Evolutionary conservation across 2,888 invertebrate species (phyloP).

Genomic region (Trissonchulus latispiculum): DNA sequence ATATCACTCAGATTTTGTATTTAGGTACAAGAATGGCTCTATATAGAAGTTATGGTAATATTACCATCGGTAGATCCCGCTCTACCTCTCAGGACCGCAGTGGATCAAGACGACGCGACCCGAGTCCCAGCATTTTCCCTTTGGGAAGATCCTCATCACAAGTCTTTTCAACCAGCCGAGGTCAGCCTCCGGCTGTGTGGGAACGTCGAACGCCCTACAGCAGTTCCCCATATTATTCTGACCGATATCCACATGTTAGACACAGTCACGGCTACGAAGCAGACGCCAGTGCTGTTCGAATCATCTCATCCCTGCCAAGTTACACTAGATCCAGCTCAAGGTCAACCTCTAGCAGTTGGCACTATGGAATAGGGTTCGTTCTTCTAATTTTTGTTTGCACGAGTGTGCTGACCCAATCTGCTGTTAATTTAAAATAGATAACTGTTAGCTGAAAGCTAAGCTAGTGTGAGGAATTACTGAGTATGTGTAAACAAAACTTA

Average conservation of each 20-base stretch:
- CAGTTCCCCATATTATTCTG: not conserved
- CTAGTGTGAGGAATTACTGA: too few species aligned
- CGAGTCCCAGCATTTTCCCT: slow-evolving; percentile 8
- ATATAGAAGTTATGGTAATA: not conserved
- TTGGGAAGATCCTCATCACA: not conserved
- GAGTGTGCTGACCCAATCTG: too few species aligned
- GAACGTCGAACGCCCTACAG: not conserved
- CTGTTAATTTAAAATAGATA: too few species aligned
- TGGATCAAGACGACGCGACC: too few species aligned
- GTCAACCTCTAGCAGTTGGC: too few species aligned
- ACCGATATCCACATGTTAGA: not conserved
- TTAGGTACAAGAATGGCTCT: not conserved
- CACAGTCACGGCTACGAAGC: slow-evolving; percentile 8
- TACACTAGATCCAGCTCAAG: not conserved
- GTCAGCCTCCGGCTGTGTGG: not conserved
- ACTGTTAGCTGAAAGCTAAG: too few species aligned
- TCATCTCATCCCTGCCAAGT: not conserved
- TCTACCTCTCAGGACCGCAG: too few species aligned
- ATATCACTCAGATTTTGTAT: too few species aligned
- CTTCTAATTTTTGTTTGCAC: too few species aligned
- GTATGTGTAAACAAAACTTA: too few species aligned
- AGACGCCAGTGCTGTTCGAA: not conserved
- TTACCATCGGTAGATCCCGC: too few species aligned
- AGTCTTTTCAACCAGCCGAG: not conserved
- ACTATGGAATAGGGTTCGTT: too few species aligned